Evolutionary conservation across 2,888 invertebrate genomes (phyloP).

Genomic region (Mythimna impura): DNA sequence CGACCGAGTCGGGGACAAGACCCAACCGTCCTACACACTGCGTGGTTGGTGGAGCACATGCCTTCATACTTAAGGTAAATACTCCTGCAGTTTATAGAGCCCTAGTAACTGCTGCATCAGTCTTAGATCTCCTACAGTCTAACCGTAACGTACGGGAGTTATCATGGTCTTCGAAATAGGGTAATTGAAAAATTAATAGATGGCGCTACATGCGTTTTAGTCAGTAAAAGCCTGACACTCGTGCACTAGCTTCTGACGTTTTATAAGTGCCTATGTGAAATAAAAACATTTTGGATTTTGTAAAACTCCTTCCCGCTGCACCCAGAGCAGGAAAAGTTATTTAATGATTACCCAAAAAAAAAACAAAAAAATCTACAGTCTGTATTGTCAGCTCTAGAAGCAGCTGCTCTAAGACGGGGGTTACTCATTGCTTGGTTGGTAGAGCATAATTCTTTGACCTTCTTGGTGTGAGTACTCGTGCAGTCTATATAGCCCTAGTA

Average conservation of each 20-base stretch:
- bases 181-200: too few species aligned
- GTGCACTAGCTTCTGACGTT: too few species aligned
- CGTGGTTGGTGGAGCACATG: constrained; percentile 87
- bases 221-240: too few species aligned
- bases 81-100: background rate
- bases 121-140: constrained; percentile 65
- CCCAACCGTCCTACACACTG: constrained; percentile 68
- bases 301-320: too few species aligned
- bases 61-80: constrained; percentile 83
- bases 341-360: too few species aligned
- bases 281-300: too few species aligned
- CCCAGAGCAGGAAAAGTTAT: constrained; percentile 64
- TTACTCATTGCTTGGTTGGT: constrained; percentile 62
- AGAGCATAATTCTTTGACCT: too few species aligned
- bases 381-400: constrained; percentile 10
- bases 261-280: too few species aligned
- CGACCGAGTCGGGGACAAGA: constrained; percentile 56
- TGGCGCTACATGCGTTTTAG: too few species aligned
- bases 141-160: too few species aligned
- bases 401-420: too few species aligned
- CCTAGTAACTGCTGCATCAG: background rate
- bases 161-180: too few species aligned
- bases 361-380: constrained; percentile 61
- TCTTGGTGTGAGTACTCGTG: background rate
- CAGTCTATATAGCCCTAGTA: constrained; percentile 14